Base-by-base conservation (phyloP, 2,797 vertebrate genomes). In the Champsocephalus gunnari region DNA sequence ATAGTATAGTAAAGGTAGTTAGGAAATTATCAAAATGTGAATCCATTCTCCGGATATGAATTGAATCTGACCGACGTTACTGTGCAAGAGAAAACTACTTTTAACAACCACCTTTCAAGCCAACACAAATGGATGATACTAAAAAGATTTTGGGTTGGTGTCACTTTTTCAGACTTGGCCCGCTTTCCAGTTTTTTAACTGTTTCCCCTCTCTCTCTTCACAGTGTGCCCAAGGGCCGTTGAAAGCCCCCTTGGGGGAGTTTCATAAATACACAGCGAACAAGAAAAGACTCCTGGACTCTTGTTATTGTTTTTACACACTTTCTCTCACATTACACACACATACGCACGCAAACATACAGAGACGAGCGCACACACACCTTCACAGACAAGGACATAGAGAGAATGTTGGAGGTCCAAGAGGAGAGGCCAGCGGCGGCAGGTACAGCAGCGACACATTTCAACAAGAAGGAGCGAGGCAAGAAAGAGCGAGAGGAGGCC, bases 331-430 rank as follows among this genome's bases (percentile, higher is more conserved):
- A 74, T 81, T 77, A 67, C 21, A 53, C 60, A 72, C 53, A 58
- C 41, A 45, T 54, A 54, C 28, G 49, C 12, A 32, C 67, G 24
- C 57, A 61, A 49, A 62, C 12, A 32, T 65, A 32, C 57, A 61
- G 48, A 62, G 24, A 9, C 32, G 2, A 21, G 38, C 51, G 34
- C 74, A 62, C 71, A 57, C 78, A 60, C 66, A 61, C 63, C 8
- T 80, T 72, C 88, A 84, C 81, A 92, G 57, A 90, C 88, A 85
- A 91, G 91, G 92, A 92, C 86, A 75, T 86, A 88, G 90, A 94
- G 96, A 99, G 96, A 95, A 99, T 99, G 98, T 96, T 97, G 98
- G 97, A 98, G 95, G 96, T 97, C 95, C 97, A 96, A 95, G 97
- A 97, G 95, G 97, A 95, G 93, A 97, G 97, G 90, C 92, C 93